phyloP scores from a whole-genome alignment of 2,888 invertebrate genomes.

The Lymantria monacha region DNA sequence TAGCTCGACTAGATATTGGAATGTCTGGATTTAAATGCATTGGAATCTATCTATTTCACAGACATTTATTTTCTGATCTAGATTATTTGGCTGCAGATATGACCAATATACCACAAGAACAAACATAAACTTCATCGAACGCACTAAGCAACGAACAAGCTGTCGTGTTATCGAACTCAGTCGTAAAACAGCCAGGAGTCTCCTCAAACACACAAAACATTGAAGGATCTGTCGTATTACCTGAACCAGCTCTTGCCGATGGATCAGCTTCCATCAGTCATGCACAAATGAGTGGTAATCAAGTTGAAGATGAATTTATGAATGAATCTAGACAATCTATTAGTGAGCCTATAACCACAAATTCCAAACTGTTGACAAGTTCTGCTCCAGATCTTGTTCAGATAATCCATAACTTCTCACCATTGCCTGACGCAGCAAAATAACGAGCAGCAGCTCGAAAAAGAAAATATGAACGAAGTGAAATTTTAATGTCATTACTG shows the following conservation, averaged over 20 bases:
- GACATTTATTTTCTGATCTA: slow-evolving; percentile 2
- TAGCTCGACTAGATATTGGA: slow-evolving; percentile 13
- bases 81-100: slow-evolving; percentile 2
- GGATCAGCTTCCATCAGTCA: too few species aligned
- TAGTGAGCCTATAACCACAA: not conserved
- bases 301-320: not conserved
- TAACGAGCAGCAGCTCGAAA: slow-evolving; percentile 9
- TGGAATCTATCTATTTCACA: slow-evolving; percentile 1
- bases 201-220: too few species aligned
- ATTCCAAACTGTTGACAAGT: slow-evolving; percentile 6
- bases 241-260: too few species aligned
- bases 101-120: slow-evolving; percentile 5
- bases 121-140: not conserved
- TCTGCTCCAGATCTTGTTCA: not conserved
- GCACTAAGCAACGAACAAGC: not conserved
- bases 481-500: slow-evolving; percentile 8
- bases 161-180: not conserved
- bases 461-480: not conserved
- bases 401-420: slow-evolving; percentile 12
- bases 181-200: too few species aligned
- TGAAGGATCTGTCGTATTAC: too few species aligned
- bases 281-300: too few species aligned
- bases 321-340: too few species aligned
- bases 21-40: not conserved
- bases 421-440: slow-evolving; percentile 17